Evolutionary conservation across 2,113 vertebrate genomes (phyloP).

Genomic region (Psilopsiagon aurifrons): DNA sequence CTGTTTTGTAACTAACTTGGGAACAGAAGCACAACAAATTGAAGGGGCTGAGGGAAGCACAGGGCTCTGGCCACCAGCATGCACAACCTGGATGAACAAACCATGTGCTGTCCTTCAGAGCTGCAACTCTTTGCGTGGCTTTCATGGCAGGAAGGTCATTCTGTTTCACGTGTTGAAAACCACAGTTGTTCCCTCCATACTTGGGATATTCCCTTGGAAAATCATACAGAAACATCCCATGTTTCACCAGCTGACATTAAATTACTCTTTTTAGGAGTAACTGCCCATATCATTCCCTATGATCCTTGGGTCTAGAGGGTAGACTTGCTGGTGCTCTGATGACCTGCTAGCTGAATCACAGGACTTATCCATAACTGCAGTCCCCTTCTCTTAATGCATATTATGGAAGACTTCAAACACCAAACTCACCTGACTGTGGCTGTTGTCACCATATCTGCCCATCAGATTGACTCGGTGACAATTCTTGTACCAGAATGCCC

Average conservation of each 20-base stretch:
- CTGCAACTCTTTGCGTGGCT: not conserved
- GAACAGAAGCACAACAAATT: not conserved
- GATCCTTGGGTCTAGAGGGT: not conserved
- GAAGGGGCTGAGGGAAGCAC: not conserved
- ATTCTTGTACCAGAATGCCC: constrained; percentile 99
- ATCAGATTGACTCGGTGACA: constrained; percentile 98
- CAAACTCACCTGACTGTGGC: constrained; percentile 92
- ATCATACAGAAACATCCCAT: not conserved
- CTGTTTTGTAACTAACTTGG: not conserved
- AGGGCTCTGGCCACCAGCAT: not conserved
- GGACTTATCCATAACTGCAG: not conserved
- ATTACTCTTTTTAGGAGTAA: not conserved
- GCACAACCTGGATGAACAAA: no score
- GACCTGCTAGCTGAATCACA: not conserved
- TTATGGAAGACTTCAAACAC: not conserved
- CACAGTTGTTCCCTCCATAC: not conserved
- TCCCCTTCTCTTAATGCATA: not conserved
- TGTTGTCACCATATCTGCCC: constrained; percentile 93
- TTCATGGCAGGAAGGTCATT: not conserved
- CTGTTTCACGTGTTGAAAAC: not conserved
- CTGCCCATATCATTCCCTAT: fast-evolving
- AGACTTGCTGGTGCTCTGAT: not conserved
- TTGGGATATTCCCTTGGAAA: not conserved
- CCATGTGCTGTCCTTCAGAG: not conserved
- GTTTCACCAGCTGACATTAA: not conserved